These are phyloP conservation scores for Epizoanthus scotinus DNA, from an alignment of 92 coral and sea anemone species.

Conservation along the genomic window DNA sequence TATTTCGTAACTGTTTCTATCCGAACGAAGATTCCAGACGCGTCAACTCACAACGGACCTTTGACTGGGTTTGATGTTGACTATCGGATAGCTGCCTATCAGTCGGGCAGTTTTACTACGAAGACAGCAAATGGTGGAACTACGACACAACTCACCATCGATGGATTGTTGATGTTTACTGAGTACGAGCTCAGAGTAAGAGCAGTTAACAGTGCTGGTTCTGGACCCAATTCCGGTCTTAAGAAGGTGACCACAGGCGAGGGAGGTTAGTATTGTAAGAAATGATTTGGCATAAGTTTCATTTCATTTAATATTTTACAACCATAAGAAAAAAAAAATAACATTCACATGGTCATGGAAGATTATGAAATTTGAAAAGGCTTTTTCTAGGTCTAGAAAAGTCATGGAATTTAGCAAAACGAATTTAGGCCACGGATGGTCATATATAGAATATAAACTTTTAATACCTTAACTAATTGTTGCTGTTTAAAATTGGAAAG, in stretches of 20 bases:
- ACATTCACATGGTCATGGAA: no score
- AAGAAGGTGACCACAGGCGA: conserved; percentile 79
- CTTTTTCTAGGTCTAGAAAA: no score
- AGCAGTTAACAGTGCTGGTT: conserved; percentile 86
- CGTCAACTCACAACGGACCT: conserved; percentile 82
- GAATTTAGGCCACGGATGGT: no score
- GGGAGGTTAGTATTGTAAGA: conserved; percentile 67
- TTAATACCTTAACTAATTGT: no score
- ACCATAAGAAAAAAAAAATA: no score
- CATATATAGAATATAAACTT: no score
- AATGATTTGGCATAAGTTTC: neutral
- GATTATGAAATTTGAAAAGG: no score
- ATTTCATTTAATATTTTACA: no score
- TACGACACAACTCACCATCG: conserved; percentile 66
- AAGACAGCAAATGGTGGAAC: conserved; percentile 61
- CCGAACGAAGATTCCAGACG: conserved; percentile 65
- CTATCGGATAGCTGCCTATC: conserved; percentile 75
- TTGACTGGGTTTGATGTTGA: conserved; percentile 81
- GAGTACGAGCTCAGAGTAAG: conserved; percentile 85
- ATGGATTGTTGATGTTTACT: conserved; percentile 77
- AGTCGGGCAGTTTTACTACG: conserved; percentile 56
- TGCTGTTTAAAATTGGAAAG: no score
- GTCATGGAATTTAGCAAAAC: no score
- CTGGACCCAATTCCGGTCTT: conserved; percentile 72
- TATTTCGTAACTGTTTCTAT: neutral